phyloP scores from a whole-genome alignment of 2,797 vertebrate genomes.

The Alectoris magna region DNA sequence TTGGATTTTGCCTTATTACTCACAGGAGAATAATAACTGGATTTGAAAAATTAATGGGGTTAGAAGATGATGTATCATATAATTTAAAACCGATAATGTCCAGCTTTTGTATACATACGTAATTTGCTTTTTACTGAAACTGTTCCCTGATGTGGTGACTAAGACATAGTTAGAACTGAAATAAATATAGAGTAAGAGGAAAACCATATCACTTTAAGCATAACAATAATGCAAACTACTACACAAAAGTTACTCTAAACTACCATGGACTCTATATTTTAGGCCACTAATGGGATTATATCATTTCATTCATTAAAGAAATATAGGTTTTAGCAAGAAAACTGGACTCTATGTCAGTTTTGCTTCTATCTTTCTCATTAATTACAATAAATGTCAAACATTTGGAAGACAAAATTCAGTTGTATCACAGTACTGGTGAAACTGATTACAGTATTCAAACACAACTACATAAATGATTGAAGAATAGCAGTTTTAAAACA shows the following conservation, averaged over 20 bases:
- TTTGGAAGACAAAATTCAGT: neutral
- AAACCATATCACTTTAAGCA: neutral
- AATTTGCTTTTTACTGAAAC: conserved; percentile 10
- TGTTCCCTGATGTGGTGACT: neutral
- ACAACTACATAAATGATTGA: neutral
- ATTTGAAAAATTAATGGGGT: neutral
- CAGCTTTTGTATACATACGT: neutral
- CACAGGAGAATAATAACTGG: neutral
- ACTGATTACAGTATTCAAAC: neutral
- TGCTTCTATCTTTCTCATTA: neutral
- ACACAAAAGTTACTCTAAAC: neutral
- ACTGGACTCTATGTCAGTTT: neutral
- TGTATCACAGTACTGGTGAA: neutral
- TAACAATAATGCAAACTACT: neutral
- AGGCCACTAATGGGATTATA: neutral
- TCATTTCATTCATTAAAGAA: neutral
- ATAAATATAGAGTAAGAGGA: neutral
- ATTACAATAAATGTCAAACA: neutral
- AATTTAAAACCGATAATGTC: neutral
- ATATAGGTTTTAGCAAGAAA: neutral
- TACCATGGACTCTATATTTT: neutral
- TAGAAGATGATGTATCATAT: neutral
- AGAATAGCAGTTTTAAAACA: neutral
- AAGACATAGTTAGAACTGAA: neutral
- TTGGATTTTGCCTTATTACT: neutral